phyloP scores from a whole-genome alignment of 64 coral and sea anemone genomes.

The Pocillopora verrucosa region DNA sequence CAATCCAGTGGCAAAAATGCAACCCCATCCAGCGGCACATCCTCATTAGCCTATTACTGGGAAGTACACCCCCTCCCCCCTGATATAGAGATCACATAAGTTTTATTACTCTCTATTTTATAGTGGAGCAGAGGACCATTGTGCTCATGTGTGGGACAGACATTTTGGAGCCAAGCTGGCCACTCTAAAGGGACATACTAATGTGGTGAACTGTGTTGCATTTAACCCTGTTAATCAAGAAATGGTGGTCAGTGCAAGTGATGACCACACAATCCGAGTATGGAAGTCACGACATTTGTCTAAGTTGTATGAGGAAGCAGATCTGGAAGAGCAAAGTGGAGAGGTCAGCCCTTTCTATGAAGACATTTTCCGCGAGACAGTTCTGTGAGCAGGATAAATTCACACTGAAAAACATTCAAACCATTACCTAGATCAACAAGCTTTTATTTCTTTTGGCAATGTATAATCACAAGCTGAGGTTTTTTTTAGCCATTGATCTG shows the following conservation, averaged over 20 bases:
- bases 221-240: conserved; percentile 77
- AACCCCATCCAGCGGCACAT: too few relatives aligned
- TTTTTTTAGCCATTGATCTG: too few relatives aligned
- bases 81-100: background rate
- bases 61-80: too few relatives aligned
- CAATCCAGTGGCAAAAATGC: too few relatives aligned
- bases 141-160: conserved; percentile 84
- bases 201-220: conserved; percentile 87
- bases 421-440: too few relatives aligned
- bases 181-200: conserved; percentile 65
- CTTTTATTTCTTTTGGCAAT: too few relatives aligned
- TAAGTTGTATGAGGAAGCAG: background rate
- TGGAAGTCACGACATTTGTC: conserved; percentile 69
- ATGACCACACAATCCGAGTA: conserved; percentile 80
- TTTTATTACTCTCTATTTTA: background rate
- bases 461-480: too few relatives aligned
- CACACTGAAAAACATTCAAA: background rate
- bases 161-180: conserved; percentile 79
- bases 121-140: conserved; percentile 83
- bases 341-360: background rate
- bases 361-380: conserved; percentile 2
- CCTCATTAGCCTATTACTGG: too few relatives aligned
- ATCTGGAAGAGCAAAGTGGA: background rate
- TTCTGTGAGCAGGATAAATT: background rate
- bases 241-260: conserved; percentile 86